These are phyloP conservation scores for Capitella teleta DNA, from an alignment of 1,140 invertebrate species.

Conservation along the genomic window DNA sequence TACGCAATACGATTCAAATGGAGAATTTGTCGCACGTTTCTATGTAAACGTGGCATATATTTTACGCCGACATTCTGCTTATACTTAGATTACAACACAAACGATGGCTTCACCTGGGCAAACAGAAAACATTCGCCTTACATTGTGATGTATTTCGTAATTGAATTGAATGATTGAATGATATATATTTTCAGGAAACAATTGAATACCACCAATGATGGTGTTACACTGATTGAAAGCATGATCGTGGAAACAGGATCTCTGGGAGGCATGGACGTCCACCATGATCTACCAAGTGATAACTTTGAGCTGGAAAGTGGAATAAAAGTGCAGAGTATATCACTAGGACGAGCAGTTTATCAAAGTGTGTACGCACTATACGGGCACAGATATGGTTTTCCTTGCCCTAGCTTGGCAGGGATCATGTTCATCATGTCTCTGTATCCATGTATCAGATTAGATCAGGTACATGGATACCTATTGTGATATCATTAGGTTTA, in stretches of 20 bases:
- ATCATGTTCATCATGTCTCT: neutral
- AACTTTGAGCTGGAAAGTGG: neutral
- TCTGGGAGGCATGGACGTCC: neutral
- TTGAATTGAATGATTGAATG: no score
- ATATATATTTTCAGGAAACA: constrained; percentile 57
- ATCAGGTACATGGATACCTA: constrained; percentile 65
- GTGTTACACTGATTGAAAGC: neutral
- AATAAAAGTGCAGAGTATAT: no score
- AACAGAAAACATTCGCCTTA: no score
- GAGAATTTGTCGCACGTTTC: no score
- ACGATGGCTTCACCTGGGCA: no score
- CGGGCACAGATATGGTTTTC: neutral
- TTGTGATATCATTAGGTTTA: constrained; percentile 66
- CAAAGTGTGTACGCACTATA: neutral
- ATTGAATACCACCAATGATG: neutral
- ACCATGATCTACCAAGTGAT: neutral
- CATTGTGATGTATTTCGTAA: no score
- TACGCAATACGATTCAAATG: no score
- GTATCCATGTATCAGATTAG: constrained; percentile 61
- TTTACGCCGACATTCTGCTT: no score
- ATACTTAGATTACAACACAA: no score
- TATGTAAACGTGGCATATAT: no score
- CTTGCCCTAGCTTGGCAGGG: neutral
- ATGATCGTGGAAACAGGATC: neutral
- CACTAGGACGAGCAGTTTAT: no score